A percentile compares a stretch with the other conserved stretches of the same genome.
These are phyloP conservation scores for Elachura formosa DNA, from an alignment of 2,113 vertebrate species.

Conservation along the genomic window DNA sequence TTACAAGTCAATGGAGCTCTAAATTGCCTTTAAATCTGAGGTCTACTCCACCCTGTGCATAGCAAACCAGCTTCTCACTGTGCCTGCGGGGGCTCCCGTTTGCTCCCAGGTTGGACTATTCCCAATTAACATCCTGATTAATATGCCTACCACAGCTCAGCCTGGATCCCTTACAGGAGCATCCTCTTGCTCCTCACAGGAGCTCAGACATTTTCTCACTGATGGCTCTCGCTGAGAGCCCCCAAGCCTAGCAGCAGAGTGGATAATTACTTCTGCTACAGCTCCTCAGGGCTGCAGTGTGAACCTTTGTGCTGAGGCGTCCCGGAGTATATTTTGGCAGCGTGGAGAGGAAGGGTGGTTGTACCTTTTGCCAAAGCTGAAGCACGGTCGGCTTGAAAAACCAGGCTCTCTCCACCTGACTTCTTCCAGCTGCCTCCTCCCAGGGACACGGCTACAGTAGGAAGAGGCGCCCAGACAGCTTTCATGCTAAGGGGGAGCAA, in stretches of 20 bases:
- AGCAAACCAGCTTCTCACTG: not conserved
- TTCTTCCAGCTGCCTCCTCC: not conserved
- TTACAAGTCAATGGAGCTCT: conserved; percentile 56
- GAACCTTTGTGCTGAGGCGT: not conserved
- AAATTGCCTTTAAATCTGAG: conserved; percentile 57
- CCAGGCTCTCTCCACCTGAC: rapidly evolving
- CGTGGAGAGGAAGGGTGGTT: not conserved
- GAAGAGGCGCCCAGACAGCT: not conserved
- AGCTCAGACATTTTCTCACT: not conserved
- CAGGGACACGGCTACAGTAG: rapidly evolving
- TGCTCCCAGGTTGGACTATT: not conserved
- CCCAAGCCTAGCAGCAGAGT: not conserved
- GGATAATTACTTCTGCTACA: not conserved
- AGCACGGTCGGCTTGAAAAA: not conserved
- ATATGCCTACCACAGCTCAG: not conserved
- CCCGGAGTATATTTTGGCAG: not conserved
- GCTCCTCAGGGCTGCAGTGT: not conserved
- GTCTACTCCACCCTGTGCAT: not conserved
- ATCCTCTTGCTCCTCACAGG: not conserved
- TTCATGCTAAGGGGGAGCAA: not conserved
- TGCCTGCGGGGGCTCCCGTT: not conserved
- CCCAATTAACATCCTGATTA: not conserved
- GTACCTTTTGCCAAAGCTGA: not conserved
- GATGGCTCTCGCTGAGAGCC: not conserved
- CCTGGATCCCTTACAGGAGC: not conserved